These are phyloP conservation scores for Cosmorhoe ocellata DNA, from an alignment of 2,888 invertebrate genomes.

Conservation along the genomic window DNA sequence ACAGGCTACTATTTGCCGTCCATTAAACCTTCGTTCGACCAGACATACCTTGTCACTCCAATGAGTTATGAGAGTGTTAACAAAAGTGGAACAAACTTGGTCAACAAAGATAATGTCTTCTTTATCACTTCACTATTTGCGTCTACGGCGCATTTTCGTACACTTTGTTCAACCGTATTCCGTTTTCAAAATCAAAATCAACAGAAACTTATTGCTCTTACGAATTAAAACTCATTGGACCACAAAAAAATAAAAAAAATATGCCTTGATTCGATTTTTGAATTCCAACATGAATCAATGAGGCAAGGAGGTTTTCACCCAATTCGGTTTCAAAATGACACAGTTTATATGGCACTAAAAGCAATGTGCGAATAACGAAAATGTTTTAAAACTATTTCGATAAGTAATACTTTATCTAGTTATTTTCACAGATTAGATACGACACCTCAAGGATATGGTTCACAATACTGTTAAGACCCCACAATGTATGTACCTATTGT, in stretches of 20 bases:
- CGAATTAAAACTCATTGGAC: constrained; percentile 4
- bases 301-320: constrained; percentile 1
- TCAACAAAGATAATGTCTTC: constrained; percentile 63
- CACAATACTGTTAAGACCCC: constrained; percentile 32
- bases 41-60: constrained; percentile 55
- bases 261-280: constrained; percentile 3
- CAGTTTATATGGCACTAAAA: constrained; percentile 33
- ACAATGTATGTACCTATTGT: background rate
- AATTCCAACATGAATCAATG: constrained; percentile 8
- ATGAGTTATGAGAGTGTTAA: constrained; percentile 43
- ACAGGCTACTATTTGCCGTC: constrained; percentile 19
- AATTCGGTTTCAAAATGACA: constrained; percentile 4
- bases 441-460: constrained; percentile 65
- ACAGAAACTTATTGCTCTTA: background rate
- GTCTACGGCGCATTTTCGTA: constrained; percentile 66
- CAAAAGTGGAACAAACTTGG: constrained; percentile 63
- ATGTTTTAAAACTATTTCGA: constrained; percentile 63
- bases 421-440: constrained; percentile 71
- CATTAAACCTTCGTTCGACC: constrained; percentile 27
- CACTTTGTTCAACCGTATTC: constrained; percentile 34
- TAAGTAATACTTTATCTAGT: constrained; percentile 68
- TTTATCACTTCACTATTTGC: constrained; percentile 69
- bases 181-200: constrained; percentile 15
- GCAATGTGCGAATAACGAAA: constrained; percentile 52
- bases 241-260: background rate